Conservation (phyloP, 2,113 vertebrate genomes). For the Chaetodon auriga region DNA sequence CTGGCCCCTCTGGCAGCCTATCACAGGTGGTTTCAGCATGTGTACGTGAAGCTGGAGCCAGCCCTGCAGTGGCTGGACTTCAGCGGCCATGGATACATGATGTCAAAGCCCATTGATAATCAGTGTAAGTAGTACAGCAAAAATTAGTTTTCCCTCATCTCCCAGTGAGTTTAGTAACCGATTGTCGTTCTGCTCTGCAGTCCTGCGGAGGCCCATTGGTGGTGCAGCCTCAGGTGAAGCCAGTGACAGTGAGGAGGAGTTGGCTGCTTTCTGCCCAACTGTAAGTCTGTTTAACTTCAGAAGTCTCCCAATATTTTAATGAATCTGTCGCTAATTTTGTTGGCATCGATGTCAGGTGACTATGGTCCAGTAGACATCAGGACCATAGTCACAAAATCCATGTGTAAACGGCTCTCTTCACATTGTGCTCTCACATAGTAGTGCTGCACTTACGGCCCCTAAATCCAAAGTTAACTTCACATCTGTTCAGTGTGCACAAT, state of each 20-base stretch:
- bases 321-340: not conserved
- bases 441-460: not conserved
- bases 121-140: conserved; percentile 86
- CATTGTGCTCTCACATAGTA: not conserved
- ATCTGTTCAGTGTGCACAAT: not conserved
- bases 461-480: conserved; percentile 1
- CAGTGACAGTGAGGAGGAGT: conserved; percentile 95
- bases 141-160: not conserved
- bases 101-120: conserved; percentile 90
- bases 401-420: not conserved
- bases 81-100: conserved; percentile 92
- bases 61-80: conserved; percentile 94
- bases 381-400: not conserved
- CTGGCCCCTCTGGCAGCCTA: conserved; percentile 91
- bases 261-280: conserved; percentile 95
- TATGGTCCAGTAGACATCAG: not conserved
- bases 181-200: conserved; percentile 78
- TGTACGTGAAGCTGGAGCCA: conserved; percentile 89
- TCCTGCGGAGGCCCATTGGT: conserved; percentile 81
- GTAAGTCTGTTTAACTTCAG: conserved; percentile 77
- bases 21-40: conserved; percentile 88
- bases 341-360: not conserved
- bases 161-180: not conserved
- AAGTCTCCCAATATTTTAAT: not conserved
- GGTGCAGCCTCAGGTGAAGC: conserved; percentile 79